These are phyloP conservation scores for Parus major DNA, from an alignment of 2,113 vertebrate species.

Conservation along the genomic window DNA sequence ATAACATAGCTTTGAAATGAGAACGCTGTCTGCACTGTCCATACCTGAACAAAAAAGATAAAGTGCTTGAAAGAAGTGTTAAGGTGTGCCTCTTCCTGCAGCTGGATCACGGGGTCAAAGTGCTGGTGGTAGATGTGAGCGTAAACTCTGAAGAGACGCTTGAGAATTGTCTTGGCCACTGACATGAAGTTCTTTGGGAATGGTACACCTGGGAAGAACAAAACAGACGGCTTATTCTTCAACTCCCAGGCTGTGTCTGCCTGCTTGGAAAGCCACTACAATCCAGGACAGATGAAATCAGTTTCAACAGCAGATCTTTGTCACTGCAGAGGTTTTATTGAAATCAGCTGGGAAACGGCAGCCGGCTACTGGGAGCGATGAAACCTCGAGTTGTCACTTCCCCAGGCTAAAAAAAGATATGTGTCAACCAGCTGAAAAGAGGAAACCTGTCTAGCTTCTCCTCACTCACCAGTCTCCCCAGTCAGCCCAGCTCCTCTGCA, in stretches of 20 bases:
- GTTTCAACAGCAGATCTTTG: background rate
- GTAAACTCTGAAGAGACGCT: conserved; percentile 84
- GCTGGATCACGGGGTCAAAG: conserved; percentile 84
- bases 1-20: rapidly evolving
- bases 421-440: background rate
- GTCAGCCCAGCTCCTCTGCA: background rate
- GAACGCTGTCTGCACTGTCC: background rate
- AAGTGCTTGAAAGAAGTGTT: conserved; percentile 89
- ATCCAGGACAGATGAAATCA: background rate
- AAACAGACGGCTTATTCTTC: background rate
- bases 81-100: conserved; percentile 85
- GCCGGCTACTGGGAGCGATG: background rate
- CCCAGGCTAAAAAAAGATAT: background rate
- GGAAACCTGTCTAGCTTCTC: background rate
- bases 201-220: conserved; percentile 72
- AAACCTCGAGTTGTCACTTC: background rate
- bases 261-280: background rate
- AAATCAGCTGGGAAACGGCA: background rate
- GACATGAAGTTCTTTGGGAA: conserved; percentile 88
- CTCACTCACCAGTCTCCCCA: background rate
- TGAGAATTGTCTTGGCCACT: conserved; percentile 84
- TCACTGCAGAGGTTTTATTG: background rate
- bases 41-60: conserved; percentile 86
- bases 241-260: rapidly evolving
- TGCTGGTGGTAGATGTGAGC: conserved; percentile 87